Evolutionary conservation across 37 sponge, comb jelly and placozoan species (phyloP).

Genomic region (Mnemiopsis leidyi): DNA sequence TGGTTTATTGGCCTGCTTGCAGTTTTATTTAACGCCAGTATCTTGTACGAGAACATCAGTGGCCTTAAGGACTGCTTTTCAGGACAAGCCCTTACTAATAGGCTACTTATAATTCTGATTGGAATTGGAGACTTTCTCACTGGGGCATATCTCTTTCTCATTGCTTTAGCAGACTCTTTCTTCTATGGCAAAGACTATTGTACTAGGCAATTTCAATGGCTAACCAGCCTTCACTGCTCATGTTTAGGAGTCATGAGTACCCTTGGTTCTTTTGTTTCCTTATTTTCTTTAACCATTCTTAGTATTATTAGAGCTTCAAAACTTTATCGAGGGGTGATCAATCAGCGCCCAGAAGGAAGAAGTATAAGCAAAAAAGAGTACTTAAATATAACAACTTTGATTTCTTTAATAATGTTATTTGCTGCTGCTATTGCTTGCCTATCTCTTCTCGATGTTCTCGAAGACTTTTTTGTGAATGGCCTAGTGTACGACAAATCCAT

Average conservation of each 20-base stretch:
- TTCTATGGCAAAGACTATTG: background rate
- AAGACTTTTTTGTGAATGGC: constrained; percentile 45
- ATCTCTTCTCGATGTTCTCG: background rate
- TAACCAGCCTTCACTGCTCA: background rate
- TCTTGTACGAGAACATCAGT: background rate
- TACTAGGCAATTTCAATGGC: background rate
- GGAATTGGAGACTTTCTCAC: background rate
- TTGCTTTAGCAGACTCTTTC: background rate
- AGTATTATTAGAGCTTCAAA: background rate
- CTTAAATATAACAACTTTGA: too few species aligned
- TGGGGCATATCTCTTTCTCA: background rate
- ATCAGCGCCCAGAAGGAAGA: too few species aligned
- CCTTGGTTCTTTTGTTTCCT: background rate
- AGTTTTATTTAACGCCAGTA: background rate
- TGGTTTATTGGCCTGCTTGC: background rate
- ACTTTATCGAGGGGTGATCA: background rate
- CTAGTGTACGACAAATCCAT: background rate
- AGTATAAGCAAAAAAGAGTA: background rate
- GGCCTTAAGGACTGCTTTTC: background rate
- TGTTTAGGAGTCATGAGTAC: background rate
- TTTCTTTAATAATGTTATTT: background rate
- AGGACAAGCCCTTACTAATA: background rate
- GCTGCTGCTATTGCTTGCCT: background rate
- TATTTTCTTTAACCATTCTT: background rate
- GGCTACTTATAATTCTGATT: background rate